Percentiles rank a stretch among this genome's conserved stretches.
These are phyloP conservation scores for Zaprionus davidi DNA, from an alignment of 1,140 invertebrate species.

Conservation along the genomic window DNA sequence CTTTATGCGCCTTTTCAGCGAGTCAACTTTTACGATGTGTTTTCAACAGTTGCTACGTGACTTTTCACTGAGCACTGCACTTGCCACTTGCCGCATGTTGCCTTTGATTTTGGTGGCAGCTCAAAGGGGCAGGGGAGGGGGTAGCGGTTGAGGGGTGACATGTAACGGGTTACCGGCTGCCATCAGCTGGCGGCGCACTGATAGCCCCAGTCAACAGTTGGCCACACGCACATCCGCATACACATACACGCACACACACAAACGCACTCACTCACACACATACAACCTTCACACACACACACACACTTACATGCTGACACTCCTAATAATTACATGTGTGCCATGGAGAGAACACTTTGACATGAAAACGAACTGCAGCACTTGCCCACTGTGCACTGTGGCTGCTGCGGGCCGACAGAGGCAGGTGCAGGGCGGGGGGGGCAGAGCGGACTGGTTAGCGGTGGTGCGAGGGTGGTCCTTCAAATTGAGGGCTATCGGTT, in stretches of 20 bases:
- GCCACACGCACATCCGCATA: constrained; percentile 30
- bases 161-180: not conserved
- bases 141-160: not conserved
- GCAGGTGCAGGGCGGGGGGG: not conserved
- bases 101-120: constrained; percentile 31
- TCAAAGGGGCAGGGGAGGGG: not conserved
- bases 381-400: not conserved
- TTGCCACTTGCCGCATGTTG: constrained; percentile 58
- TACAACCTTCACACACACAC: constrained; percentile 7
- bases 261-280: constrained; percentile 6
- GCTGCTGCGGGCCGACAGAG: not conserved
- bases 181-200: constrained; percentile 37
- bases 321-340: constrained; percentile 71
- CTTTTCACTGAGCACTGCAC: constrained; percentile 70
- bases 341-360: constrained; percentile 46
- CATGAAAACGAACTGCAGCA: constrained; percentile 47
- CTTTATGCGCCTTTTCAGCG: constrained; percentile 60
- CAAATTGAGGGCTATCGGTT: constrained; percentile 18
- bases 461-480: not conserved
- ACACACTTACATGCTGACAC: constrained; percentile 31
- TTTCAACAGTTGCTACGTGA: constrained; percentile 79
- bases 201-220: constrained; percentile 76
- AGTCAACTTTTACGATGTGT: constrained; percentile 79
- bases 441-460: not conserved
- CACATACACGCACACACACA: constrained; percentile 5